phyloP scores from a whole-genome alignment of 37 sponge, comb jelly and placozoan genomes.

The Halichondria panicea region DNA sequence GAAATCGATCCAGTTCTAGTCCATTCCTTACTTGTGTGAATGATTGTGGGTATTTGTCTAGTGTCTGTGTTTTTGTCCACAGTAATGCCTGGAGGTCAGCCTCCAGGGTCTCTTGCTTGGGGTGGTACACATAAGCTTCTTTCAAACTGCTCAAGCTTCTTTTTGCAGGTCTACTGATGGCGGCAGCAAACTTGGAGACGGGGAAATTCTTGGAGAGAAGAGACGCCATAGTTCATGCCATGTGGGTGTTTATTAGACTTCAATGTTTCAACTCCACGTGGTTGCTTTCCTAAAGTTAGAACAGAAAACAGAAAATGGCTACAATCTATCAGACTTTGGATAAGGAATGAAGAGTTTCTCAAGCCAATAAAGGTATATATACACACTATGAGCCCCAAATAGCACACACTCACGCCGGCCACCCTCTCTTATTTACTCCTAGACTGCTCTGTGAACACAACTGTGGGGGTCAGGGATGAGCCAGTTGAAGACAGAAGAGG shows the following conservation, averaged over 20 bases:
- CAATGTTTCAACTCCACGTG: too few species aligned
- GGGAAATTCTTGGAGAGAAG: too few species aligned
- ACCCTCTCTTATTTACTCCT: background rate
- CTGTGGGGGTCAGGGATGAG: too few species aligned
- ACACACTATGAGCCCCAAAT: too few species aligned
- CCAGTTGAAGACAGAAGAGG: constrained; percentile 35
- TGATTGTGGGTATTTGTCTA: constrained; percentile 6
- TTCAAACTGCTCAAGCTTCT: background rate
- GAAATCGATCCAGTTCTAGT: constrained; percentile 16
- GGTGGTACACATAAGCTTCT: constrained; percentile 37
- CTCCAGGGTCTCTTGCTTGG: constrained; percentile 41
- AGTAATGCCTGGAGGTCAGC: constrained; percentile 49
- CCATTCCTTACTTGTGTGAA: background rate
- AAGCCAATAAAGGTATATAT: too few species aligned
- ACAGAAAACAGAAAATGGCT: too few species aligned
- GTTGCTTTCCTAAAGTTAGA: too few species aligned
- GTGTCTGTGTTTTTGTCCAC: constrained; percentile 56
- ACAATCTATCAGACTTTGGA: too few species aligned
- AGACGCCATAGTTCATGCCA: too few species aligned
- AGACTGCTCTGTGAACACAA: background rate
- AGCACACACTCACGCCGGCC: too few species aligned
- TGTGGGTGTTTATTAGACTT: too few species aligned
- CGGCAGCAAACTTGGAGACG: background rate
- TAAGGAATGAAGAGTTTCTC: too few species aligned
- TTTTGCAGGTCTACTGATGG: background rate